Base-by-base conservation (phyloP, 2,888 invertebrate genomes). In the Phytoseiulus persimilis region DNA sequence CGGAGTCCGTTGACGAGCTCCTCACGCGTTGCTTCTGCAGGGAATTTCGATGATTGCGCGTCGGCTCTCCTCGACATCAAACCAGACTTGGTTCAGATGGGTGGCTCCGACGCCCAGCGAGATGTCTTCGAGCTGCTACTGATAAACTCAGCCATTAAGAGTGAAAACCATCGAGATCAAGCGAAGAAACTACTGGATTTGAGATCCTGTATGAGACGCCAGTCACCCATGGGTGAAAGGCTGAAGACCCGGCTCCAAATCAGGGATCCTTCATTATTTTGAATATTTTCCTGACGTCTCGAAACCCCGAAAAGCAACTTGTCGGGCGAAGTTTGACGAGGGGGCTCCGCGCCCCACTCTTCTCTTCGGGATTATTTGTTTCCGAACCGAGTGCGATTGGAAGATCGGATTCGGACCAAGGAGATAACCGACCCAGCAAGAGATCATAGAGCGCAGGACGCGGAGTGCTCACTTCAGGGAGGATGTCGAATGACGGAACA, bases 121-220 rank as follows among this genome's bases (percentile, higher is more conserved):
- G 93, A 93, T 91, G 90, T 93, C 3, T 92, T 93, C 90, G 92
- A 92, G 90, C 91, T 92, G 89, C 91, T 93, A 32, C 91, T 93
- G 65, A 92, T 93, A 45, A 91, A 92, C 90, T 92, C 92, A n/a
- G 92, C 92, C 11, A 90, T 91, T 11, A 33, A 45, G 32, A 87
- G 87, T 18, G 39, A 32, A 6, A 87, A 32, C 18, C 87, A 87
- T 18, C 32, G 33, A 31, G 87, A 87, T 39, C 39, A 87, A 39
- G 87, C 87, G 3, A 87, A 87, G 87, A 87, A 87, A 33, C 87
- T 87, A 32, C 33, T 87, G 31, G 87, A 87, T 45, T n/a, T 33
- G 39, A 33, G 87, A 6, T 33, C 87, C 6, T 33, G 39, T 18
- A 9, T 33, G 87, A 33, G 87, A 31, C 32, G 87, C 5, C 39